Percentiles rank a stretch among this genome's conserved stretches.
Evolutionary conservation across 2,888 invertebrate species (phyloP).

Genomic region (Heliconius sara): DNA sequence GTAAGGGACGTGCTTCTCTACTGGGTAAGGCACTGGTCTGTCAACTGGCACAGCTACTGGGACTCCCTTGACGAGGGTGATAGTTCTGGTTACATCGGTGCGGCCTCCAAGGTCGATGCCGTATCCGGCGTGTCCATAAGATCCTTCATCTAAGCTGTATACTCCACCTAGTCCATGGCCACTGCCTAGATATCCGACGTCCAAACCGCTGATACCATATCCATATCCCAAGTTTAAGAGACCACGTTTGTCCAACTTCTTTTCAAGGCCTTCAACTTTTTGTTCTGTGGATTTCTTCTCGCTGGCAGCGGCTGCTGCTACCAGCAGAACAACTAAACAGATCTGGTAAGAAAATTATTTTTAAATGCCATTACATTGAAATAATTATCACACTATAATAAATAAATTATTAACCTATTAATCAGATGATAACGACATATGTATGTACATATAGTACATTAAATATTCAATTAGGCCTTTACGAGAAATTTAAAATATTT

Average conservation of each 20-base stretch:
- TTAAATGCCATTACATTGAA: not conserved
- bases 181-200: constrained; percentile 88
- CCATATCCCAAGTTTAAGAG: constrained; percentile 91
- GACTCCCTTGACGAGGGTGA: constrained; percentile 87
- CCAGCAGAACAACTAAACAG: constrained; percentile 89
- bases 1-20: constrained; percentile 87
- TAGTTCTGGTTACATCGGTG: constrained; percentile 85
- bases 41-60: constrained; percentile 87
- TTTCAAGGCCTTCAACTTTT: constrained; percentile 85
- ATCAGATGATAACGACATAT: not conserved
- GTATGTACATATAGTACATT: not conserved
- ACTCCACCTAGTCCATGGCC: constrained; percentile 84
- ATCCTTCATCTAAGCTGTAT: constrained; percentile 71
- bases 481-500: not conserved
- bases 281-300: constrained; percentile 85
- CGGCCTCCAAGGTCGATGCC: constrained; percentile 63
- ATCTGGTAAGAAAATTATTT: constrained; percentile 77
- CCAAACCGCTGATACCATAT: constrained; percentile 89
- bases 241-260: constrained; percentile 93
- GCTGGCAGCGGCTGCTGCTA: constrained; percentile 89
- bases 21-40: constrained; percentile 85
- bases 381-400: not conserved
- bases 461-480: constrained; percentile 1
- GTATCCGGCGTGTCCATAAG: constrained; percentile 54
- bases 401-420: not conserved